Conservation (phyloP, 1,140 invertebrate genomes). For the Sarcophaga peregrina region DNA sequence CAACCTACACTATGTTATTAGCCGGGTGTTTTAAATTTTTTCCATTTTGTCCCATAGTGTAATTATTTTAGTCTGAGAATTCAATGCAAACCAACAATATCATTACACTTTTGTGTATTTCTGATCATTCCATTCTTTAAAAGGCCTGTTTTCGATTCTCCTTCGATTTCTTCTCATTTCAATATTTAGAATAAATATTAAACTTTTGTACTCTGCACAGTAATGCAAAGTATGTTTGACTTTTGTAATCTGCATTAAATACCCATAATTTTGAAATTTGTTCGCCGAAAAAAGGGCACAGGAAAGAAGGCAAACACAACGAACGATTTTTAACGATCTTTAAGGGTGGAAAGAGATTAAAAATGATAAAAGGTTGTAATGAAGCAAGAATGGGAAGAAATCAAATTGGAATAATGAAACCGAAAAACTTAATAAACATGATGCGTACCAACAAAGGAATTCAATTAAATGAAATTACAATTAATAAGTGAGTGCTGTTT, state of each 20-base stretch:
- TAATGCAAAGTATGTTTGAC: neutral
- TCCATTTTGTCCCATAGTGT: too few relatives aligned
- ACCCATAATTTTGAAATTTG: neutral
- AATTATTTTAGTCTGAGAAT: too few relatives aligned
- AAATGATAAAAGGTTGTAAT: neutral
- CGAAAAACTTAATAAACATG: conserved; percentile 9
- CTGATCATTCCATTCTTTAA: too few relatives aligned
- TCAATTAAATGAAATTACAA: conserved; percentile 25
- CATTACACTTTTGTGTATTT: too few relatives aligned
- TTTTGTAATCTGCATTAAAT: conserved; percentile 22
- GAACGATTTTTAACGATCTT: neutral
- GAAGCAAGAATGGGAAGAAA: neutral
- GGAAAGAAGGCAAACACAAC: neutral
- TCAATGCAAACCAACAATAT: too few relatives aligned
- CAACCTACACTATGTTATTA: too few relatives aligned
- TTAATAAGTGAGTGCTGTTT: conserved; percentile 22
- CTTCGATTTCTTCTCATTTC: neutral
- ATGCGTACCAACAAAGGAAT: conserved; percentile 14
- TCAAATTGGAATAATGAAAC: too few relatives aligned
- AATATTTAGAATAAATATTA: neutral
- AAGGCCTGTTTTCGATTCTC: too few relatives aligned
- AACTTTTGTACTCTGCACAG: neutral
- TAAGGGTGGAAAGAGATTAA: neutral
- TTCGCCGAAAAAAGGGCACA: neutral
- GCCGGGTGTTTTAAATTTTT: too few relatives aligned